phyloP scores from a whole-genome alignment of 2,113 vertebrate species.

The Cebidichthys violaceus region DNA sequence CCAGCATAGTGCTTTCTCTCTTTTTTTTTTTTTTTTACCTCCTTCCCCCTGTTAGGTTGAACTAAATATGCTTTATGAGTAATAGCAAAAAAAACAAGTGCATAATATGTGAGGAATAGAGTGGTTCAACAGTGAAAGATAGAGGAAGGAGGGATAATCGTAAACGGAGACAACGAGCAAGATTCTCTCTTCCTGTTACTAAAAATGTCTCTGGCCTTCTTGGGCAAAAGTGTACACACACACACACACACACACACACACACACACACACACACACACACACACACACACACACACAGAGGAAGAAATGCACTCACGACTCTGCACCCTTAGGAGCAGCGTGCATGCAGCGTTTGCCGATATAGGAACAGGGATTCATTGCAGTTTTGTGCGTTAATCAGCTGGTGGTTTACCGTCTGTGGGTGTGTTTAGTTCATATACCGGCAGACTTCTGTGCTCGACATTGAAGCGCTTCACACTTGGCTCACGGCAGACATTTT shows the following conservation, averaged over 20 bases:
- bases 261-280: neutral
- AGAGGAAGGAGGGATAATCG: constrained; percentile 21
- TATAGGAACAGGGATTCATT: neutral
- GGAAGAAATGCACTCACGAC: neutral
- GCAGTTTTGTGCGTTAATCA: neutral
- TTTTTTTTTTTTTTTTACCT: neutral
- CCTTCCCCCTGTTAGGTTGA: neutral
- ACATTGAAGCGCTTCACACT: neutral
- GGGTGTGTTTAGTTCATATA: neutral
- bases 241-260: neutral
- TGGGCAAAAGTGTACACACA: neutral
- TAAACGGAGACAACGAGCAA: constrained; percentile 35
- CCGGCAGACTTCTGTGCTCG: neutral
- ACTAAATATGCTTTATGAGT: neutral
- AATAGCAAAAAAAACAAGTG: neutral
- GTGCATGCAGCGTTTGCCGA: neutral
- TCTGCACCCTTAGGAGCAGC: neutral
- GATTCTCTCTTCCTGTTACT: constrained; percentile 62
- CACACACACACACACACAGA: neutral
- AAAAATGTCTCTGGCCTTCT: constrained; percentile 51
- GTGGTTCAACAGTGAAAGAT: neutral
- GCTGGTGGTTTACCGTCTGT: constrained; percentile 8
- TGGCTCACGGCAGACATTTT: neutral
- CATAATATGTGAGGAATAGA: neutral
- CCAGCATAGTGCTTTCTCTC: neutral